Conservation (phyloP, 2,113 vertebrate genomes). For the Bubalus kerabau region DNA sequence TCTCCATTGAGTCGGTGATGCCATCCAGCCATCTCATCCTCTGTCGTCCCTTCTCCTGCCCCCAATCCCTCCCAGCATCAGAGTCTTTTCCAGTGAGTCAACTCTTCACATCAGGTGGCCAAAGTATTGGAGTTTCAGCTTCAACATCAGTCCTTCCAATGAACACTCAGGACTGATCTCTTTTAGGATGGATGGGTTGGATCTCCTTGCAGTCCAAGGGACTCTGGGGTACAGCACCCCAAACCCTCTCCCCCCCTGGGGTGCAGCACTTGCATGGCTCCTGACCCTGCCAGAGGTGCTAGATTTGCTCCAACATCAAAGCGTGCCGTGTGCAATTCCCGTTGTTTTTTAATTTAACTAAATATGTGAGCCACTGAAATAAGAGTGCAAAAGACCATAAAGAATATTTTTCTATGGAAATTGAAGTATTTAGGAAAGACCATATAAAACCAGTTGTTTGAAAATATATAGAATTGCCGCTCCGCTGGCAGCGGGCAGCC, state of each 20-base stretch:
- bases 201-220: background rate
- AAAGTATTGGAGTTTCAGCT: background rate
- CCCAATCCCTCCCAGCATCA: background rate
- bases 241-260: fast-evolving
- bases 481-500: background rate
- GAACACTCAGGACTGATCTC: background rate
- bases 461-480: background rate
- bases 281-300: fast-evolving
- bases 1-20: background rate
- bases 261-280: fast-evolving
- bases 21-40: background rate
- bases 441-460: background rate
- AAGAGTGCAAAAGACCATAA: background rate
- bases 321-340: fast-evolving
- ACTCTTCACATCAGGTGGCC: background rate
- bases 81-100: background rate
- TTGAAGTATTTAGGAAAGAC: background rate
- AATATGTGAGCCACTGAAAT: background rate
- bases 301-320: fast-evolving
- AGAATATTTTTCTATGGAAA: background rate
- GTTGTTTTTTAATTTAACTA: background rate
- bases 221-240: background rate
- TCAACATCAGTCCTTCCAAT: background rate
- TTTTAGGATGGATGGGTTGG: fast-evolving
- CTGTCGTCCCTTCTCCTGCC: background rate